Base-by-base conservation (phyloP, 2,888 invertebrate species). In the Leucophora obtusa region DNA sequence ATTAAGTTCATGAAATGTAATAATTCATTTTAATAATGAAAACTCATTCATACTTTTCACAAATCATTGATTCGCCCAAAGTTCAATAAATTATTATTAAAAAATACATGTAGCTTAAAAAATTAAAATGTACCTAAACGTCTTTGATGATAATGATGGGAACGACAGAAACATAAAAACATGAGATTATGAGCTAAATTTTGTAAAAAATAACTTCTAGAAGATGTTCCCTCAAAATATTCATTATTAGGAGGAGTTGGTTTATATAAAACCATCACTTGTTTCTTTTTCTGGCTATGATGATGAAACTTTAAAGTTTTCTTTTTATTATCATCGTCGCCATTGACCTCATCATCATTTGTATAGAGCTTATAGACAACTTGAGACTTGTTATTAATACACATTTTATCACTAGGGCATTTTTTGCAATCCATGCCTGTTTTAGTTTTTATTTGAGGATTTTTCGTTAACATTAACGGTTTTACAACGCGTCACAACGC, bases 401-500 rank as follows among this genome's bases (percentile, higher is more conserved):
- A 73, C 59, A 76, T 73, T 73, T 68, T 78, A 73, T 75, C 82
- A 79, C 71, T 65, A 58, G 58, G 70, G 62, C 69, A 72, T 28
- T 28, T 28, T 4, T 28, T 28, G 56, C 73, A 62, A n/a, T 53
- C 69, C n/a, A 62, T 66, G 50, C 51, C 63, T 60, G n/a, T 78
- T 59, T 62, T 18, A 58, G 33, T 56, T 56, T 65, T 33, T 18
- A 33, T 63, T 62, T 72, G 58, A 74, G 71, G 81, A 74, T 14
- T 70, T 65, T 75, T 75, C 77, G 81, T 81, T 81, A 82, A 58
- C 18, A 68, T 35, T 77, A 79, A 77, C 70, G 71, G 70, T 58
- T 75, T 75, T 82, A 60, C 73, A 82, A 82, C 84, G 84, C 85
- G 92, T 93, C 94, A 95, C 92, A 95, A 93, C 83, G 94, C 93